Evolutionary conservation across 2,888 invertebrate genomes (phyloP).

Genomic region (Euzophera pinguis): DNA sequence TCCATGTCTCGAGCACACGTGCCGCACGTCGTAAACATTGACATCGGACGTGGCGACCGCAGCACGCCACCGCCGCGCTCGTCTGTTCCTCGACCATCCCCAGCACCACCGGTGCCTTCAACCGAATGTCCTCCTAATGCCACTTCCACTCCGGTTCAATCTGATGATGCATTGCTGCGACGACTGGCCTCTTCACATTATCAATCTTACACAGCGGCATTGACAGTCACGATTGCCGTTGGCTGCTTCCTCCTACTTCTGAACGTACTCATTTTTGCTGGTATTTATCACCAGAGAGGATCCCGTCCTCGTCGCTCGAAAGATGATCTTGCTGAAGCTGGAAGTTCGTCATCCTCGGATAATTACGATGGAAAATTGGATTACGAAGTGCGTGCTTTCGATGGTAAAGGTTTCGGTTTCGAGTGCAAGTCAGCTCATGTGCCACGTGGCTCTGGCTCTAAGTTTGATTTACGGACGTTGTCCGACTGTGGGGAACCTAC

Average conservation of each 20-base stretch:
- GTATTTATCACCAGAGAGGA: constrained; percentile 92
- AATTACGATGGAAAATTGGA: constrained; percentile 81
- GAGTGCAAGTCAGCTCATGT: constrained; percentile 80
- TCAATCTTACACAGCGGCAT: constrained; percentile 92
- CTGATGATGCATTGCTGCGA: constrained; percentile 85
- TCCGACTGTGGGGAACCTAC: constrained; percentile 77
- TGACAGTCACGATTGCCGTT: constrained; percentile 92
- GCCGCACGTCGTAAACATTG: constrained; percentile 74
- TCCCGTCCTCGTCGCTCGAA: constrained; percentile 85
- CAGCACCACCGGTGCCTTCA: constrained; percentile 74
- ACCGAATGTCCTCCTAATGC: constrained; percentile 87
- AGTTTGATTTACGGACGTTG: constrained; percentile 72
- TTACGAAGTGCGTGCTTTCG: constrained; percentile 74
- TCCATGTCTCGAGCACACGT: constrained; percentile 83
- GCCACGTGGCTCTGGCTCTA: constrained; percentile 65
- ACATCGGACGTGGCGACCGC: constrained; percentile 49
- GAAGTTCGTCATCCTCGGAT: constrained; percentile 84
- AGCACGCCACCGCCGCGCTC: constrained; percentile 69
- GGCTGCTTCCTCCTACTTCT: constrained; percentile 90
- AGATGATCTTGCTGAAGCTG: constrained; percentile 87
- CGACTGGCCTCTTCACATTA: constrained; percentile 90
- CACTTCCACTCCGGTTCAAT: constrained; percentile 62
- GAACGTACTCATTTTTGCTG: constrained; percentile 92
- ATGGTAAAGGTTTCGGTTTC: constrained; percentile 77
- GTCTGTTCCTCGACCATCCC: constrained; percentile 60